phyloP scores from a whole-genome alignment of 2,797 vertebrate genomes.

The Sparus aurata region DNA sequence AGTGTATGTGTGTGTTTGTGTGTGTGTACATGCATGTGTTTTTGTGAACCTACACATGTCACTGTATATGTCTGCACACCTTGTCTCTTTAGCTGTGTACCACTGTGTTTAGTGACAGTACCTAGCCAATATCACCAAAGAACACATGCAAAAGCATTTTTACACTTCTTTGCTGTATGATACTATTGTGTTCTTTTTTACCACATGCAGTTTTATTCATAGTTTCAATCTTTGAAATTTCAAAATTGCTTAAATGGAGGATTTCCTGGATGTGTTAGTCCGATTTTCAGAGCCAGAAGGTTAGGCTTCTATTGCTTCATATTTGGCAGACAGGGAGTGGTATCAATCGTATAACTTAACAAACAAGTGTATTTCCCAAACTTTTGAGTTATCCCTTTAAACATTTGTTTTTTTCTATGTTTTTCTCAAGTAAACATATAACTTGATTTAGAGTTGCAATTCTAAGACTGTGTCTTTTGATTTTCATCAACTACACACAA shows the following conservation, averaged over 20 bases:
- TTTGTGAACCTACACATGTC: neutral
- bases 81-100: neutral
- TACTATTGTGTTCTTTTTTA: neutral
- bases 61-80: constrained; percentile 7
- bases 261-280: too few relatives aligned
- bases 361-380: neutral
- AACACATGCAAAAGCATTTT: neutral
- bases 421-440: neutral
- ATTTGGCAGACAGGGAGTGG: neutral
- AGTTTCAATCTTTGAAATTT: neutral
- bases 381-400: neutral
- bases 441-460: neutral
- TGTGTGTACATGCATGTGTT: neutral
- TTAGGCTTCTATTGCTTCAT: neutral
- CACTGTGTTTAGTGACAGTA: constrained; percentile 4
- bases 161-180: neutral
- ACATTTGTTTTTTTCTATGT: too few relatives aligned
- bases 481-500: neutral
- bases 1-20: too few relatives aligned
- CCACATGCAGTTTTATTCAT: neutral
- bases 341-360: neutral
- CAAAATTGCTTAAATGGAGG: neutral
- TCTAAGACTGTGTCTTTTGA: neutral
- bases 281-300: neutral
- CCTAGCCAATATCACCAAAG: neutral